Evolutionary conservation across 2,113 vertebrate species (phyloP), one percentile per base, ranked within the genome.

Genomic region (Progne subis): DNA sequence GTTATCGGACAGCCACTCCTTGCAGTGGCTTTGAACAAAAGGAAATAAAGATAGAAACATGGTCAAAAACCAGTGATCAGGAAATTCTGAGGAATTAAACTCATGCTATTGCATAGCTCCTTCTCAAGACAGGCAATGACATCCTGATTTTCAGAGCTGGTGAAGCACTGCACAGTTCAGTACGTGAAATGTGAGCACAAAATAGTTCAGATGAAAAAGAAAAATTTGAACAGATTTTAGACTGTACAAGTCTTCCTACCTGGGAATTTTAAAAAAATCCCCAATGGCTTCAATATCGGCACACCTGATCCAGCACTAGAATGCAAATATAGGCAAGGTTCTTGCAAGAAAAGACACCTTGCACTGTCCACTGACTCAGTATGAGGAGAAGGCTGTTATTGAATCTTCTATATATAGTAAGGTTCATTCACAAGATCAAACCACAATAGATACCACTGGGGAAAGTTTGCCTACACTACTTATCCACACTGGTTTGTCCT

Each of bases 21-120:
- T 96, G 83, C 80, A 94, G 84, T 24, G 41, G 64, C 13, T 92
- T 65, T 12, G 50, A 86, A 56, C 60, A 92, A 79, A 86, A 80
- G 28, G 23, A 94, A 95, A 55, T 17, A 46, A 49, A 49, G 61
- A 83, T 8, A 77, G 44, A 67, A 88, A 78, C n/a, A 0, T 4
- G 2, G 18, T 34, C 26, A 82, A 53, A 41, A 88, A 49, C 3
- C 20, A 25, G 3, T 28, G 21, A 69, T 69, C 11, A 55, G 24
- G 75, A 86, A 77, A 88, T 39, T 77, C 32, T 14, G 13, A 55
- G 34, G 43, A 74, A 69, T 9, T 8, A 82, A 26, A 59, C 21
- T 63, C 55, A 67, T 26, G 17, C 7, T 53, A 65, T 34, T 41
- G 39, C 24, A 79, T 29, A 59, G n/a, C 8, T 63, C 55, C 23